phyloP scores from a whole-genome alignment of 2,797 vertebrate species.

The Oryzias sinensis region DNA sequence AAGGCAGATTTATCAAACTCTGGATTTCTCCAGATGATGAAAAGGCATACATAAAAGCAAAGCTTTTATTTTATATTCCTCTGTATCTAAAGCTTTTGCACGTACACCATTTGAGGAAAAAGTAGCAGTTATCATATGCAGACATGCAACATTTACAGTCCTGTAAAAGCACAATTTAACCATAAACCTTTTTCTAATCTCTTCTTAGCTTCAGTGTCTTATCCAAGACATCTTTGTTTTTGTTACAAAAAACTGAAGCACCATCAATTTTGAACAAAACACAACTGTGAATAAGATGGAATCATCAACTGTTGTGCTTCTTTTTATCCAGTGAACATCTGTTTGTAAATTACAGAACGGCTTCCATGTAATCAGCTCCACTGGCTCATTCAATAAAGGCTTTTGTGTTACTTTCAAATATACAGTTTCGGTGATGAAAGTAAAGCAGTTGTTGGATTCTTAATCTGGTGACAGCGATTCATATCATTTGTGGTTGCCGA shows the following conservation, averaged over 20 bases:
- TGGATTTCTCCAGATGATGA: slow-evolving; percentile 8
- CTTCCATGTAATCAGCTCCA: too few species aligned
- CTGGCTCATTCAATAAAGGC: too few species aligned
- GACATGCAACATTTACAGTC: not conserved
- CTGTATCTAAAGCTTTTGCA: not conserved
- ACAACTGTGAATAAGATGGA: not conserved
- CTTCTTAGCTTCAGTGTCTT: not conserved
- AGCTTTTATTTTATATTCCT: slow-evolving; percentile 1
- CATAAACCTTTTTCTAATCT: not conserved
- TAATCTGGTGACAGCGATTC: too few species aligned
- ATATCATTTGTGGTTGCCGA: too few species aligned
- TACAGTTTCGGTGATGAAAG: too few species aligned
- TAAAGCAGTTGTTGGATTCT: too few species aligned
- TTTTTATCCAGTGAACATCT: not conserved
- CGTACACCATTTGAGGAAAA: too few species aligned
- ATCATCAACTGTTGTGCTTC: not conserved
- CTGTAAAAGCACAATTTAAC: not conserved
- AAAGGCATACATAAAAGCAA: not conserved
- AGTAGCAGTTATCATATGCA: not conserved
- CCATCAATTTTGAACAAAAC: not conserved
- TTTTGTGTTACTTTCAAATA: too few species aligned
- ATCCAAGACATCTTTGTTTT: not conserved
- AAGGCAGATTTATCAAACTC: slow-evolving; percentile 12
- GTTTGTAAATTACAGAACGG: too few species aligned
- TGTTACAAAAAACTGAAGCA: not conserved